These are phyloP conservation scores for Champsocephalus gunnari DNA, from an alignment of 2,797 vertebrate species.

Conservation along the genomic window DNA sequence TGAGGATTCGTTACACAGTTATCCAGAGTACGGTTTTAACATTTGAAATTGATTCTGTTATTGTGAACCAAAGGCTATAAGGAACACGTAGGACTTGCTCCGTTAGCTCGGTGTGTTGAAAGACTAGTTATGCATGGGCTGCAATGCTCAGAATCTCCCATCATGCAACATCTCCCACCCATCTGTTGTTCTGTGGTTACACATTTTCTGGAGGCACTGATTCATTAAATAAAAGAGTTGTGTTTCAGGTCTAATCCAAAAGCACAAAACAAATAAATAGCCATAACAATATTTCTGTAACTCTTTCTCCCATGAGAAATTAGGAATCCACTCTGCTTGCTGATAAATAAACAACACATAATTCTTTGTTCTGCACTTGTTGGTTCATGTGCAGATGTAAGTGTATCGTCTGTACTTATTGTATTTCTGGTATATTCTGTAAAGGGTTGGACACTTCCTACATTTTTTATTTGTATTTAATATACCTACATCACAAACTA, in stretches of 20 bases:
- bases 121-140: constrained; percentile 58
- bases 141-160: constrained; percentile 33
- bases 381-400: not conserved
- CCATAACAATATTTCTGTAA: not conserved
- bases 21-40: constrained; percentile 10
- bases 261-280: not conserved
- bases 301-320: not conserved
- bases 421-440: not conserved
- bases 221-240: constrained; percentile 47
- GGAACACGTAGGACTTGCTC: constrained; percentile 21
- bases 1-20: constrained; percentile 3
- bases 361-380: not conserved
- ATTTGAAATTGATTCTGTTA: constrained; percentile 14
- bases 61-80: constrained; percentile 29
- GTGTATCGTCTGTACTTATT: not conserved
- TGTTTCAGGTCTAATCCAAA: constrained; percentile 33
- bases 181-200: constrained; percentile 62
- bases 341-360: not conserved
- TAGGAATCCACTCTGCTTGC: not conserved
- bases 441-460: not conserved
- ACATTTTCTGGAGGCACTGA: constrained; percentile 56
- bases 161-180: constrained; percentile 58
- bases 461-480: too few species aligned
- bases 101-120: constrained; percentile 26
- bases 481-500: not conserved